Evolutionary conservation across 2,113 vertebrate species (phyloP).

Genomic region (Puma concolor): DNA sequence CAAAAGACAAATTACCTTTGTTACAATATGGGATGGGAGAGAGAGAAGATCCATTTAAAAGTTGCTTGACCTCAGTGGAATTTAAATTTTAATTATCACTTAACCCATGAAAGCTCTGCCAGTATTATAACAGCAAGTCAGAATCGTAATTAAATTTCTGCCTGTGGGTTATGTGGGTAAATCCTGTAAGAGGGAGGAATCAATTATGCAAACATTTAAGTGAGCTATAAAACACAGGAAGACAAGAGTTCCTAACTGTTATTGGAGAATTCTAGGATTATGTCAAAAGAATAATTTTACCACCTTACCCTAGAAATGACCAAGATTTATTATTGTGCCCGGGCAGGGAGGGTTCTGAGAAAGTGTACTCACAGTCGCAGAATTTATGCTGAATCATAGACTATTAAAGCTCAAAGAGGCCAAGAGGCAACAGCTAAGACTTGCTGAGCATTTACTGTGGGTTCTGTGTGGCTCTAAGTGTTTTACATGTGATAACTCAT

Average conservation of each 20-base stretch:
- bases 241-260: not conserved
- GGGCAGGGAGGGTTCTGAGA: not conserved
- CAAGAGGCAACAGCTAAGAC: not conserved
- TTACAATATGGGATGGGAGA: not conserved
- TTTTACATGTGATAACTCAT: not conserved
- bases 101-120: constrained; percentile 39
- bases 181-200: constrained; percentile 44
- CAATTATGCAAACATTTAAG: constrained; percentile 50
- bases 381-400: not conserved
- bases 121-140: constrained; percentile 46
- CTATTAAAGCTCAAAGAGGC: not conserved
- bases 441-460: not conserved
- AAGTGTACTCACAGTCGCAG: not conserved
- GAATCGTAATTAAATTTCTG: constrained; percentile 65
- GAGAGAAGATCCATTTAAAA: constrained; percentile 7
- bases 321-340: not conserved
- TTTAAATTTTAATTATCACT: constrained; percentile 67
- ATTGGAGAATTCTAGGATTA: constrained; percentile 21
- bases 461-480: not conserved
- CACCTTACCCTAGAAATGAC: not conserved
- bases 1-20: constrained; percentile 35
- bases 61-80: constrained; percentile 33
- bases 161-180: constrained; percentile 49
- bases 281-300: constrained; percentile 13
- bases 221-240: constrained; percentile 58